Percentiles rank a stretch among this genome's conserved stretches.
Conservation (phyloP, 1,140 invertebrate species). For the Hyphantria cunea region DNA sequence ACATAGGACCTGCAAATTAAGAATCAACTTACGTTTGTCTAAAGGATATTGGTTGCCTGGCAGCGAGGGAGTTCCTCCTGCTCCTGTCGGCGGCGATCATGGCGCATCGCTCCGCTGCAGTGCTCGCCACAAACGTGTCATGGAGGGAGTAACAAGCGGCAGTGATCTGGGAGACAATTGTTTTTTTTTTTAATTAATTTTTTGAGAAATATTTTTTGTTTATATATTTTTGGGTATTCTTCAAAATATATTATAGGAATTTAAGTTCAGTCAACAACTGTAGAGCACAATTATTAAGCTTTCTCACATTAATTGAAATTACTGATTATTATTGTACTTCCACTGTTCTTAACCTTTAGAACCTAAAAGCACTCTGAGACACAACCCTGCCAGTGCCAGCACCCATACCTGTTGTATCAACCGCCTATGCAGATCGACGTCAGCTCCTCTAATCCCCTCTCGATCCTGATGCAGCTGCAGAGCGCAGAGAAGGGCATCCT, state of each 20-base stretch:
- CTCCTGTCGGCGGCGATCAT: slow-evolving; percentile 77
- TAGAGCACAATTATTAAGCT: too few species aligned
- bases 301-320: too few species aligned
- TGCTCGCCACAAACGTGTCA: slow-evolving; percentile 82
- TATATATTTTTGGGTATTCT: too few species aligned
- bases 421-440: slow-evolving; percentile 84
- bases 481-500: slow-evolving; percentile 88
- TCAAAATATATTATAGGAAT: too few species aligned
- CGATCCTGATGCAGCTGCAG: slow-evolving; percentile 87
- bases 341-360: too few species aligned
- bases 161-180: slow-evolving; percentile 77
- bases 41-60: slow-evolving; percentile 38
- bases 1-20: too few species aligned
- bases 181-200: too few species aligned
- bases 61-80: slow-evolving; percentile 48
- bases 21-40: slow-evolving; percentile 52
- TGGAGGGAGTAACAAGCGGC: slow-evolving; percentile 84
- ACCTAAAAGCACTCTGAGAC: too few species aligned
- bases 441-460: slow-evolving; percentile 82
- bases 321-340: too few species aligned
- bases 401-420: slow-evolving; percentile 83
- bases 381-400: too few species aligned
- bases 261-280: too few species aligned
- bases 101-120: slow-evolving; percentile 82
- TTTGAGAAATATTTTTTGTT: too few species aligned